Evolutionary conservation across 1,140 invertebrate species (phyloP), one percentile per base, ranked within the genome.

Genomic region (Euwallacea fornicatus): DNA sequence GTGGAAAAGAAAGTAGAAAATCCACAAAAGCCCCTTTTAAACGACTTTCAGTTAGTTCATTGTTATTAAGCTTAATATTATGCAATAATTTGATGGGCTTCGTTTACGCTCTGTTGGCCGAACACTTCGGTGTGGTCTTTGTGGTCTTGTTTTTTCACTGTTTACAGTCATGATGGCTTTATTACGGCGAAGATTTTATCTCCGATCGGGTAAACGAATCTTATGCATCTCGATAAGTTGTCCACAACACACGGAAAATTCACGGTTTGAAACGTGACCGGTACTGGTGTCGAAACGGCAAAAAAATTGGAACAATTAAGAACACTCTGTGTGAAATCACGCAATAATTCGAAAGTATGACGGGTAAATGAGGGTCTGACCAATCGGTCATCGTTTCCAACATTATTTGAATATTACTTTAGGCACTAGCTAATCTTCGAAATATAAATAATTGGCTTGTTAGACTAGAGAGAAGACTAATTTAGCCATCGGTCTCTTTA

Each of bases 91-190:
- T 43, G 64, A 66, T 56, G 64, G 64, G 50, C 16, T 56, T 16
- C 50, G 15, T 66, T 66, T 56, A 66, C 64, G 64, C 50, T 66
- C 41, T 21, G 50, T 66, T 56, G 64, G 13, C 42, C 16, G 21
- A 64, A 66, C 47, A 56, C 64, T 66, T 66, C 64, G 64, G 64
- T 66, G 64, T 66, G 64, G 64, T 66, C 64, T 66, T 66, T 65
- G 60, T 62, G 43, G 60, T 62, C 60, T 62, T 62, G 60, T 62
- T 62, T 62, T 62, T 62, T 62, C 60, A 46, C 60, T 62, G 42
- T 62, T 62, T 44, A 42, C 60, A 62, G 11, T 43, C 42, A 44
- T 62, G 60, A 62, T 62, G 60, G 42, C 42, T 62, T 62, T 42
- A 62, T 62, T 62, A 62, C 43, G 42, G 42, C 42, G 21, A 46